phyloP scores from a whole-genome alignment of 2,797 vertebrate species.

The Knipowitschia caucasica region DNA sequence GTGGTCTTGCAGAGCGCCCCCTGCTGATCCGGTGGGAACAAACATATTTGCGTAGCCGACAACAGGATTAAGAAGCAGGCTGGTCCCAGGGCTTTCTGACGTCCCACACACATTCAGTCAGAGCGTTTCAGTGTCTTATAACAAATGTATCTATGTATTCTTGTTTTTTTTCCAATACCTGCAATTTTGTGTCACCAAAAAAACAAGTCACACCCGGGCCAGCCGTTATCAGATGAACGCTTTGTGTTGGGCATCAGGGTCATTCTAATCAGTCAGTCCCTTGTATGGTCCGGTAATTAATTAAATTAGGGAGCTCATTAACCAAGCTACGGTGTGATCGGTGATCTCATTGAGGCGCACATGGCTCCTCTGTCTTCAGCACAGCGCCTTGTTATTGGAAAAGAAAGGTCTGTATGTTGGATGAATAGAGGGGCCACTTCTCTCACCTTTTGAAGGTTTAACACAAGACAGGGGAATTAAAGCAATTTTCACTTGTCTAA shows the following conservation, averaged over 20 bases:
- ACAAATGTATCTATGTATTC: too few species aligned
- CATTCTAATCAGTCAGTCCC: slow-evolving; percentile 61
- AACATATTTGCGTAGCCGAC: too few species aligned
- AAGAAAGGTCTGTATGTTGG: slow-evolving; percentile 19
- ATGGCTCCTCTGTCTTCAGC: slow-evolving; percentile 42
- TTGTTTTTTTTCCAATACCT: too few species aligned
- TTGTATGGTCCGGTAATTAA: slow-evolving; percentile 57
- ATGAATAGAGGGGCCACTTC: slow-evolving; percentile 12
- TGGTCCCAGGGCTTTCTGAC: too few species aligned
- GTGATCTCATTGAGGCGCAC: slow-evolving; percentile 50
- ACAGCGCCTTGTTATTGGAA: slow-evolving; percentile 41
- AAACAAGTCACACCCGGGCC: slow-evolving; percentile 4
- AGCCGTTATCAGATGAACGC: slow-evolving; percentile 27
- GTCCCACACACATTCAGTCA: too few species aligned
- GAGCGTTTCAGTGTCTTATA: too few species aligned
- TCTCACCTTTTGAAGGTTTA: slow-evolving; percentile 36
- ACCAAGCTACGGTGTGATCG: slow-evolving; percentile 45
- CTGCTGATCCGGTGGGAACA: too few species aligned
- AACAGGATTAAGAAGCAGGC: too few species aligned
- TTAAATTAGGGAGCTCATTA: slow-evolving; percentile 68
- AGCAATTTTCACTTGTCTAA: slow-evolving; percentile 30
- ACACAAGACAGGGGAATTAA: slow-evolving; percentile 30
- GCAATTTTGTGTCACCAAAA: slow-evolving; percentile 10
- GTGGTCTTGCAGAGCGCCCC: too few species aligned
- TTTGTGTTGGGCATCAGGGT: slow-evolving; percentile 56